Evolutionary conservation across 2,888 invertebrate species (phyloP).

Genomic region (Nephrotoma appendiculata): DNA sequence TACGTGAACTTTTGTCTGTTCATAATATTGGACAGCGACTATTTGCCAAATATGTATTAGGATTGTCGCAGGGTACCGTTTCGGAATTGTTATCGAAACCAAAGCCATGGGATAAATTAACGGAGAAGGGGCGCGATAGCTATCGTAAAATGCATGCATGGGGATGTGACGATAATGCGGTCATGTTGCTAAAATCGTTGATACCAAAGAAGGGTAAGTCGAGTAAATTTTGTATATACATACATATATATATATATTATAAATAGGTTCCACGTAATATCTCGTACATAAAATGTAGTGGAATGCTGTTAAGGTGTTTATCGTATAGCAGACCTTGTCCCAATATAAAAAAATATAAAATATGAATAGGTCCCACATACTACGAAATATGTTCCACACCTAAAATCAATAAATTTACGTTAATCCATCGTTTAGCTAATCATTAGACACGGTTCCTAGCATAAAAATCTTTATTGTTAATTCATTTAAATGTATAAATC

Average conservation of each 20-base stretch:
- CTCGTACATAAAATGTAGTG: not conserved
- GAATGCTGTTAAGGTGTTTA: not conserved
- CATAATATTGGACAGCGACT: slow-evolving; percentile 98
- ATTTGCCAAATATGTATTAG: slow-evolving; percentile 97
- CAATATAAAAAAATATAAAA: not conserved
- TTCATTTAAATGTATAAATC: not conserved
- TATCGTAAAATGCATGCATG: slow-evolving; percentile 99
- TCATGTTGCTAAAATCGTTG: slow-evolving; percentile 92
- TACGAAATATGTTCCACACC: not conserved
- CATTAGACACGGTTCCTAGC: not conserved
- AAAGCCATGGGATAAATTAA: slow-evolving; percentile 98
- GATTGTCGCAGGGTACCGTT: slow-evolving; percentile 93
- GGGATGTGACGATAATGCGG: slow-evolving; percentile 96
- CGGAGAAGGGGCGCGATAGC: slow-evolving; percentile 97
- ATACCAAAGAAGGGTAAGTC: slow-evolving; percentile 93
- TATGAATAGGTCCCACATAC: not conserved
- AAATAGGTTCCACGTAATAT: not conserved
- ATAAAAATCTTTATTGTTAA: not conserved
- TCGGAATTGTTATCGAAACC: slow-evolving; percentile 97
- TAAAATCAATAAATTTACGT: not conserved
- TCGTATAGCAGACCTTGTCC: not conserved
- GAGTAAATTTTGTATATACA: not conserved
- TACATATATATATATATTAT: not conserved
- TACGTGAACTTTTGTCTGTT: slow-evolving; percentile 84
- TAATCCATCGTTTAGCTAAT: not conserved